Evolutionary conservation across 2,113 vertebrate species (phyloP).

Genomic region (Equus przewalskii): DNA sequence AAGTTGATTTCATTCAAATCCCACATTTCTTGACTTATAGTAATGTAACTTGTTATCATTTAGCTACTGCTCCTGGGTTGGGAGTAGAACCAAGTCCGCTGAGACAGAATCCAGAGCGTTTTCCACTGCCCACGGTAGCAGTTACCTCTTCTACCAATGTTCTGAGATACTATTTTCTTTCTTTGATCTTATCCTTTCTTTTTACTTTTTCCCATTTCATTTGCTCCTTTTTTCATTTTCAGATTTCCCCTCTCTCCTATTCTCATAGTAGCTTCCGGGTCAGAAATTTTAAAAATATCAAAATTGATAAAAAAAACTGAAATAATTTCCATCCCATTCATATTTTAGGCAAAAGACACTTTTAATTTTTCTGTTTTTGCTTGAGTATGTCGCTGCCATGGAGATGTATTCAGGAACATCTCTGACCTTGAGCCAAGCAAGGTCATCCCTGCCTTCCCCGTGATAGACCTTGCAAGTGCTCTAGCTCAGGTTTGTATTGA

Average conservation of each 20-base stretch:
- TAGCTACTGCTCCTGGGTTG: background rate
- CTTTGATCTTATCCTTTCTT: background rate
- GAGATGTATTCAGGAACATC: background rate
- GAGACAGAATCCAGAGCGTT: background rate
- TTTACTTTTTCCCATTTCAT: background rate
- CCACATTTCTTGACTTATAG: background rate
- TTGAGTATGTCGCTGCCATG: background rate
- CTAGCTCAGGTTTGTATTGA: slow-evolving; percentile 1
- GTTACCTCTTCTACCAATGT: background rate
- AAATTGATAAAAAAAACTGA: background rate
- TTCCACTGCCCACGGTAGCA: background rate
- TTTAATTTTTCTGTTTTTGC: background rate
- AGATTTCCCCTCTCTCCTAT: background rate
- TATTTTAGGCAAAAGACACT: background rate
- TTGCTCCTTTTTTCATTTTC: background rate
- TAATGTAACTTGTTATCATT: background rate
- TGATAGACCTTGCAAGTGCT: background rate
- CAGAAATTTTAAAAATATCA: slow-evolving; percentile 14
- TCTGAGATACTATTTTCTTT: background rate
- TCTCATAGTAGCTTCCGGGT: background rate
- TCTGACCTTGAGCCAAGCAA: background rate
- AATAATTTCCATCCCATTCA: background rate
- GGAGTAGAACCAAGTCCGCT: background rate
- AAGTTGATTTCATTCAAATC: background rate
- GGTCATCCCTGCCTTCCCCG: background rate